phyloP scores from a whole-genome alignment of 2,113 vertebrate species.

The Heterotis niloticus region DNA sequence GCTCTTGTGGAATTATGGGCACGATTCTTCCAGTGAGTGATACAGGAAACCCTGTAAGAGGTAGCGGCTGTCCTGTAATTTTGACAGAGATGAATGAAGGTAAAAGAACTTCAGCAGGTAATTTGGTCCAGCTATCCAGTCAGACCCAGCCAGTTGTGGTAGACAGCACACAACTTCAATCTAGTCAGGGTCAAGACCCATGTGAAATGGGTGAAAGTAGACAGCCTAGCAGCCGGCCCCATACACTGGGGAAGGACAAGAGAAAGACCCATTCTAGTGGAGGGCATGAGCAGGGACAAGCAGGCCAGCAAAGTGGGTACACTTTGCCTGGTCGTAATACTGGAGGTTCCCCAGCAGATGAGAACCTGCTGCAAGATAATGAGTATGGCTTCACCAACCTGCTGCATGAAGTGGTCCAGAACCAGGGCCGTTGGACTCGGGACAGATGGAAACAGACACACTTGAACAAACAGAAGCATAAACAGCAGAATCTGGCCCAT shows the following conservation, averaged over 20 bases:
- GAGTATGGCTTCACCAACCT: constrained; percentile 61
- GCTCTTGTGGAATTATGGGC: constrained; percentile 17
- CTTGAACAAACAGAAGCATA: constrained; percentile 40
- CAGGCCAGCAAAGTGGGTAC: not conserved
- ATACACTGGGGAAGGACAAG: not conserved
- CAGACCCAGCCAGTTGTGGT: constrained; percentile 6
- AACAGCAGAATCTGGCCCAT: constrained; percentile 7
- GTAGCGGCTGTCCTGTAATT: not conserved
- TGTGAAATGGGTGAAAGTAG: not conserved
- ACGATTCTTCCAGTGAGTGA: not conserved
- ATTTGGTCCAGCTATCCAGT: not conserved
- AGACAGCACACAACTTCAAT: not conserved
- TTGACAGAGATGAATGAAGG: not conserved
- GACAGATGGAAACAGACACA: constrained; percentile 64
- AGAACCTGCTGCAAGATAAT: constrained; percentile 48
- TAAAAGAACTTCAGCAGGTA: not conserved
- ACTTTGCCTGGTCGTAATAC: constrained; percentile 36
- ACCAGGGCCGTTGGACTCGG: constrained; percentile 70
- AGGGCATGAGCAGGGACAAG: not conserved
- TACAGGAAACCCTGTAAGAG: not conserved
- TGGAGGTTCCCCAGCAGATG: constrained; percentile 49
- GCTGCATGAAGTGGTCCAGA: constrained; percentile 70
- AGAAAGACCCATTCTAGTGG: not conserved
- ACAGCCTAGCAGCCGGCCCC: not conserved
- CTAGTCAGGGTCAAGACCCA: not conserved